Evolutionary conservation across 2,797 vertebrate genomes (phyloP).

Genomic region (Podarcis siculus): DNA sequence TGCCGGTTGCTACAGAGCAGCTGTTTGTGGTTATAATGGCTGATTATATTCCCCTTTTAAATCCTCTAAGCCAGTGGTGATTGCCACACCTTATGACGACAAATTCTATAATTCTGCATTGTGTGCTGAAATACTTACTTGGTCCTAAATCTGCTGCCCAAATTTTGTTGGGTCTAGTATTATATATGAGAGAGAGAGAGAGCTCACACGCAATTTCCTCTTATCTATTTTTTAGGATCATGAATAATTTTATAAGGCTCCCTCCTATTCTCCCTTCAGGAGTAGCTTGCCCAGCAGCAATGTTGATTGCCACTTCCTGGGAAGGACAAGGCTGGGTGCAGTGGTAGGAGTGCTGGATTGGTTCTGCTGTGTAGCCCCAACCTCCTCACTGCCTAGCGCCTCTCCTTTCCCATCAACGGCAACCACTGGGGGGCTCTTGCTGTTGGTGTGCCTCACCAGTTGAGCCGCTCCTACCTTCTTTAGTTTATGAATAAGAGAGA

Average conservation of each 20-base stretch:
- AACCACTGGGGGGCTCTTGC: no score
- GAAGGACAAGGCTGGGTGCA: no score
- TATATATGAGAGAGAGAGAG: neutral
- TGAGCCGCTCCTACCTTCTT: neutral
- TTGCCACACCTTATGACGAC: neutral
- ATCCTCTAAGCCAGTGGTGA: neutral
- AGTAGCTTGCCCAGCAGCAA: no score
- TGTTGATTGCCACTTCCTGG: no score
- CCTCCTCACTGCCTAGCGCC: no score
- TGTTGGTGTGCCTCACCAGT: no score
- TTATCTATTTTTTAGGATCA: neutral
- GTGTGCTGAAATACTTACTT: neutral
- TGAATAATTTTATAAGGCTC: neutral
- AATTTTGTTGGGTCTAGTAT: neutral
- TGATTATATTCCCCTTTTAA: neutral
- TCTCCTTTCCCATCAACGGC: no score
- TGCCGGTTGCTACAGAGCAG: neutral
- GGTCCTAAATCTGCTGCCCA: neutral
- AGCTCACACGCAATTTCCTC: no score
- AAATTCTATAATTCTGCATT: neutral
- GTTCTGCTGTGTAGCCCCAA: no score
- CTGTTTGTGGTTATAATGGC: neutral
- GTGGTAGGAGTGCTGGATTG: no score
- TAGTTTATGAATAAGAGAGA: neutral
- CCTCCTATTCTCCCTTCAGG: neutral